Base-by-base conservation (phyloP, 2,113 vertebrate species). In the Condylura cristata region DNA sequence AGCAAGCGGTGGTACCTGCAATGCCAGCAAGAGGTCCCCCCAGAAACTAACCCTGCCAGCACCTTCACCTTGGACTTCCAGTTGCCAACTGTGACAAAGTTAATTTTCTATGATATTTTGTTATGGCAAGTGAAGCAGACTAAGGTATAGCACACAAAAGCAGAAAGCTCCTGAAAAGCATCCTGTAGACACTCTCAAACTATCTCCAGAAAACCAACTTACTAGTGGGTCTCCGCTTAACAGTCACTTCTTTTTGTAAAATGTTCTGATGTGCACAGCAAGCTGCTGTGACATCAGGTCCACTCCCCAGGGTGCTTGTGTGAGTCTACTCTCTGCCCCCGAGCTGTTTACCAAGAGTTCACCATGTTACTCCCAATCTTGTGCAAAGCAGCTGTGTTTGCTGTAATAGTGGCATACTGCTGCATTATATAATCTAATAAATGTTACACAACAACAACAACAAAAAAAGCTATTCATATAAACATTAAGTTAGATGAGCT, bases 391-490 rank as follows among this genome's bases (percentile, higher is more conserved):
- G 66, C 71, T 87, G 1, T 24, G 32, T 63, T 72, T 88, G n/a
- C 6, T 74, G 46, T 5, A 4, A 22, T 22, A 32, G 6, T 32
- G 60, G 39, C 44, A 20, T 18, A 4, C 6, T 32, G 18, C 0
- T 48, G 17, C 28, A 85, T 63, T 65, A 46, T n/a, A 6, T n/a
- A 80, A 78, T 26, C 17, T 91, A 81, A 18, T 53, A 86, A 85
- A 63, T 24, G 84, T 58, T 56, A 80, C 41, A 39, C 48, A 58
- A 1, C 44, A 14, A 53, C 34, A 2, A 39, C 48, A 58, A 1
- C 44, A 14, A 53, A 39, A 2, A 37, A 1, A 71, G 53, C 39
- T 34, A 92, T 39, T 80, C 63, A 75, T 71, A 24, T 71, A 94
- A 82, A 86, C 26, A 53, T 37, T 48, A 80, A 65, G 68, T 63